Evolutionary conservation across 2,888 invertebrate genomes (phyloP).

Genomic region (Cepaea hortensis): DNA sequence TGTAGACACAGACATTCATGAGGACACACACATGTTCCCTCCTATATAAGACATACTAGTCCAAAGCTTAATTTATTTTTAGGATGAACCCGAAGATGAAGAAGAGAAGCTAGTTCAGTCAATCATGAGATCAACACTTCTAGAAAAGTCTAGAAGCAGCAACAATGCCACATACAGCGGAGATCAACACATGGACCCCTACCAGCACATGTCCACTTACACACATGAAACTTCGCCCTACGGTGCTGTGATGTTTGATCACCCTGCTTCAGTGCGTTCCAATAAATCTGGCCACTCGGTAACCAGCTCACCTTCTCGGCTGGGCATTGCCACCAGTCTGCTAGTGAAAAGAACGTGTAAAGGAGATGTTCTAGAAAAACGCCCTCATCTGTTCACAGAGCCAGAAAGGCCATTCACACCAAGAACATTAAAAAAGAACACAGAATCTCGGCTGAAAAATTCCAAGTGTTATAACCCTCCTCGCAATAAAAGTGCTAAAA

Average conservation of each 20-base stretch:
- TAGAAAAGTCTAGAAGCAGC: conserved; percentile 48
- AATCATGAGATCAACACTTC: conserved; percentile 67
- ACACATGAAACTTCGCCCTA: not conserved
- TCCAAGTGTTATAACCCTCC: conserved; percentile 73
- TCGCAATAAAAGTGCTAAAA: conserved; percentile 53
- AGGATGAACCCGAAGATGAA: conserved; percentile 67
- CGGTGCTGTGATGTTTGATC: not conserved
- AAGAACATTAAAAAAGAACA: conserved; percentile 70
- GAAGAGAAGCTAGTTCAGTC: conserved; percentile 63
- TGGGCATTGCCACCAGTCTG: conserved; percentile 11
- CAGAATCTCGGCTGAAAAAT: conserved; percentile 66
- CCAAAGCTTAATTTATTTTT: not conserved
- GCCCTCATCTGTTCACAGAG: conserved; percentile 71
- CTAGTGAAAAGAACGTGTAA: conserved; percentile 61
- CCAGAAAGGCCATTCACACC: conserved; percentile 73
- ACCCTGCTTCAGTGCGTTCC: conserved; percentile 53
- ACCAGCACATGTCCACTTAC: not conserved
- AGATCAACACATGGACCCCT: conserved; percentile 7
- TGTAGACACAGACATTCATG: too few relatives aligned
- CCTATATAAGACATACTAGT: too few relatives aligned
- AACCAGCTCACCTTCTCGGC: conserved; percentile 51
- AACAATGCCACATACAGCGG: conserved; percentile 54
- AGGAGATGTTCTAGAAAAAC: conserved; percentile 71
- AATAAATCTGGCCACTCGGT: conserved; percentile 55
- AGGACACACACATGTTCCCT: too few relatives aligned